A percentile compares a stretch with the other conserved stretches of the same genome.
phyloP scores from a whole-genome alignment of 2,888 invertebrate species.

The Phyto melanocephala region DNA sequence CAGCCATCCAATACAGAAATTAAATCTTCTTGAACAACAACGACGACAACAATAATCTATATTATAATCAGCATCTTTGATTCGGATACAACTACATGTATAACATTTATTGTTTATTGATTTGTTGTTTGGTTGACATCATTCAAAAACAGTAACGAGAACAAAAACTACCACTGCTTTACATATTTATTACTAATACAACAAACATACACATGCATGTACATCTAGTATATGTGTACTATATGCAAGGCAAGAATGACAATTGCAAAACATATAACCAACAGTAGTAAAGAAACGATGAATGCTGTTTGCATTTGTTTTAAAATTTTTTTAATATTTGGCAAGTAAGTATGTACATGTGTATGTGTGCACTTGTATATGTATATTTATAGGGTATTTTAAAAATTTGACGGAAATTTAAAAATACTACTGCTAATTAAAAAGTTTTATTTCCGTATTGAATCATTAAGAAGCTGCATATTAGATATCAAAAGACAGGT shows the following conservation, averaged over 20 bases:
- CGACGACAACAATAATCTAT: conserved; percentile 30
- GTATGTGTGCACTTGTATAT: neutral
- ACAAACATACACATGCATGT: neutral
- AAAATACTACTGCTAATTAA: no score
- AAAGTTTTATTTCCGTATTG: no score
- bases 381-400: no score
- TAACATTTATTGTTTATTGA: conserved; percentile 53
- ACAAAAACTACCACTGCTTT: neutral
- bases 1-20: neutral
- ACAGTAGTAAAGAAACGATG: conserved; percentile 43
- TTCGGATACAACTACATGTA: conserved; percentile 27
- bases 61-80: conserved; percentile 20
- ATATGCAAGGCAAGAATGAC: neutral
- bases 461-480: no score
- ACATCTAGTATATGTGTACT: neutral
- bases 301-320: conserved; percentile 48
- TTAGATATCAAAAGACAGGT: no score
- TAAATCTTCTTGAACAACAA: conserved; percentile 21
- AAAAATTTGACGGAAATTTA: no score
- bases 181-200: neutral
- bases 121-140: conserved; percentile 57
- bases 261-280: conserved; percentile 5
- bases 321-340: neutral
- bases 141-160: conserved; percentile 43
- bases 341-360: conserved; percentile 16